Base-by-base conservation (phyloP, 2,113 vertebrate genomes). In the Sinocyclocheilus maitianheensis region DNA sequence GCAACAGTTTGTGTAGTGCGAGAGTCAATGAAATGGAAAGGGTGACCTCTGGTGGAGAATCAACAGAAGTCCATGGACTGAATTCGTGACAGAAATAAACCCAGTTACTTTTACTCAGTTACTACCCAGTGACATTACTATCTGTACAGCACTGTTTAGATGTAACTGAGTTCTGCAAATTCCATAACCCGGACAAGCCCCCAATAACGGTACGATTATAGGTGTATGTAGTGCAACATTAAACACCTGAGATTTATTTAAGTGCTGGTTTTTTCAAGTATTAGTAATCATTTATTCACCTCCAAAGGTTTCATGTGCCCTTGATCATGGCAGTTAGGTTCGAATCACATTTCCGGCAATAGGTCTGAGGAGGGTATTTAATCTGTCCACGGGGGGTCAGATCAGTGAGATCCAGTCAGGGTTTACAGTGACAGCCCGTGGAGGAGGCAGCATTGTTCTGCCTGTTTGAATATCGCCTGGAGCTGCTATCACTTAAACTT, bases 381-480 rank as follows among this genome's bases (percentile, higher is more conserved):
- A 94, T 91, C 91, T 93, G 91, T 92, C 93, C 85, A 90, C 87
- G 92, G 88, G 93, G 93, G 92, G 94, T 95, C 93, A 80, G 77
- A 77, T 48, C 69, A 94, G 91, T 92, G 92, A 93, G 93, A 93
- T 93, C 93, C 91, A 94, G 94, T 93, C 92, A 92, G 65, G 84
- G 51, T 83, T 84, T 80, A 60, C 22, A 85, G 92, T 95, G 95
- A 95, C 94, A 95, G 93, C 92, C 90, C 94, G 93, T 94, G 94
- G 94, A 94, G 94, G 93, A 95, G 95, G 94, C 89, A 90, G 92
- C 88, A 94, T 94, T 95, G 94, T 95, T 93, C 91, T 90, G 86
- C 91, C 91, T 94, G 92, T 95, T 93, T 94, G 91, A 88, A 92
- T 94, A 92, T 93, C 92, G 95, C 94, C 94, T 94, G 93, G 91